Evolutionary conservation across 1,140 invertebrate species (phyloP), one percentile per base, ranked within the genome.

Genomic region (Periplaneta americana): DNA sequence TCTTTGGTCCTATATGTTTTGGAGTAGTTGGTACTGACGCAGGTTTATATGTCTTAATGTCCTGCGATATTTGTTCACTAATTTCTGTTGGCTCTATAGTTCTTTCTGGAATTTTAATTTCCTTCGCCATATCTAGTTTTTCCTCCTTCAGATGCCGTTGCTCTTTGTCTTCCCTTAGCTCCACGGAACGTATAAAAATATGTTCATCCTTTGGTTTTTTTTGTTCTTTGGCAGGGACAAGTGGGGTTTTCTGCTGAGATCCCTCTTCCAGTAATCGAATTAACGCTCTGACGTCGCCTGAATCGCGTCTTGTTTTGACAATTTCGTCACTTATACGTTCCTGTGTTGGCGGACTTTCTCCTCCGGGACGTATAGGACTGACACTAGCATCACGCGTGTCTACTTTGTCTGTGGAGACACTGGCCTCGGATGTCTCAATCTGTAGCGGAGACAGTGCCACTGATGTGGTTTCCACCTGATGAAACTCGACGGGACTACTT

Each of bases 211-310:
- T 66, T 11, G 22, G 28, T 11, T 66, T 66, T n/a, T 66, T 66
- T 11, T 22, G 6, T 5, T 66, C 48, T n/a, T 66, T 66, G 4
- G 22, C 48, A 66, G 11, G n/a, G 48, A 66, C n/a, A 5, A n/a
- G 48, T 28, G 22, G 48, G 8, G 48, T 66, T n/a, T n/a, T 66
- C n/a, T 66, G 48, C 48, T 9, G 22, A 1, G 22, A 6, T 6
- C 66, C 76, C 77, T 75, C 74, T 84, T 90, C 89, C 66, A 90
- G 79, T 6, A 87, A 81, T 86, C 87, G 87, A 22, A 90, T 86
- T 83, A 89, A 88, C 0, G 88, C 87, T 85, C 86, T 88, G 11
- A 90, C 89, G 84, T 90, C 89, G 17, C 88, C 87, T 57, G 88
- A 88, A 75, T 86, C 86, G 75, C 87, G 81, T 79, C 88, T 84